phyloP scores from a whole-genome alignment of 2,797 vertebrate species.

The Falco novaeseelandiae region DNA sequence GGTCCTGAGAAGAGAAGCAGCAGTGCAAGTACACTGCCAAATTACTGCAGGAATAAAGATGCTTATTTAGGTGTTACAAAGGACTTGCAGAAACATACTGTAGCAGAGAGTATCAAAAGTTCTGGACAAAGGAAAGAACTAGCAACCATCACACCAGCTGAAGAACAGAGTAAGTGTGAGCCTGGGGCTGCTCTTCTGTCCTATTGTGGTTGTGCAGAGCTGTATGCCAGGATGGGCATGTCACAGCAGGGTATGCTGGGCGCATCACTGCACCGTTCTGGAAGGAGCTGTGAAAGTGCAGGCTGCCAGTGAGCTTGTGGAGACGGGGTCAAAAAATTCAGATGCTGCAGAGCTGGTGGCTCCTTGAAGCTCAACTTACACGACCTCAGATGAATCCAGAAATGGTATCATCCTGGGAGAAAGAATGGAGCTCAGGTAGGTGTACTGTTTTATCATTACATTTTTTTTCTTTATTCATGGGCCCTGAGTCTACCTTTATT shows the following conservation, averaged over 20 bases:
- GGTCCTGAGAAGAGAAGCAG: background rate
- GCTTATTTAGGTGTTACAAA: background rate
- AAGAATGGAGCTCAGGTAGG: constrained; percentile 47
- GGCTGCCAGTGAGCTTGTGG: background rate
- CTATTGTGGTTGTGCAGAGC: background rate
- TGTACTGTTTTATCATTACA: background rate
- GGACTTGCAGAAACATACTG: background rate
- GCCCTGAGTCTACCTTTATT: constrained; percentile 4
- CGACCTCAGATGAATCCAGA: background rate
- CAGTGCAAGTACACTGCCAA: background rate
- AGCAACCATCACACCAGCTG: background rate
- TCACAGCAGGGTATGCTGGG: background rate
- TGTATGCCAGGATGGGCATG: background rate
- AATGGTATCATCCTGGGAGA: background rate
- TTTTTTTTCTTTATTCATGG: background rate
- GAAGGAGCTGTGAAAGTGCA: background rate
- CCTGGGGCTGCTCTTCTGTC: background rate
- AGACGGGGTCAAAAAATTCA: background rate
- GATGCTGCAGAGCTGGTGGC: background rate
- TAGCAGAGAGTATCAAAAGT: background rate
- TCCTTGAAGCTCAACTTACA: constrained; percentile 13
- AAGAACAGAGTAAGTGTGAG: background rate
- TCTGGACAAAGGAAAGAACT: background rate
- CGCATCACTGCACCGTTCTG: background rate
- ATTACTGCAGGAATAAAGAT: background rate